Evolutionary conservation across 30 jellyfish, hydroid and myxozoan species (phyloP).

Genomic region (Clytia hemisphaerica): DNA sequence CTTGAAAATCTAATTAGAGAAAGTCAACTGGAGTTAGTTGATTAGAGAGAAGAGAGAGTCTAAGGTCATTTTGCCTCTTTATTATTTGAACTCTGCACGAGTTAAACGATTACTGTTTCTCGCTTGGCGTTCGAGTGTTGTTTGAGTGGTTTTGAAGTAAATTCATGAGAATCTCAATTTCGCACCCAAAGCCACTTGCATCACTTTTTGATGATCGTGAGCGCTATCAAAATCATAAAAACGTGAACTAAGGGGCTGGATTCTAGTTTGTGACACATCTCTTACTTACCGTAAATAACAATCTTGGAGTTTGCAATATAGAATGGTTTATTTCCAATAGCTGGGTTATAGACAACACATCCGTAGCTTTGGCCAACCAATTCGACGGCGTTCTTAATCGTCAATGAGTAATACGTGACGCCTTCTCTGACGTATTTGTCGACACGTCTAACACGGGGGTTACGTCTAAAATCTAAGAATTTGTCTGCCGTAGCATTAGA

Average conservation of each 20-base stretch:
- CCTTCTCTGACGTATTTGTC: not conserved
- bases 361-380: slow-evolving; percentile 22
- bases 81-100: too few species aligned
- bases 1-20: too few species aligned
- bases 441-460: not conserved
- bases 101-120: too few species aligned
- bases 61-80: too few species aligned
- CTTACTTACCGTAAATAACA: slow-evolving; percentile 10
- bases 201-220: too few species aligned
- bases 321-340: slow-evolving; percentile 12
- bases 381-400: not conserved
- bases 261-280: too few species aligned
- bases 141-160: too few species aligned
- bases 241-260: not conserved
- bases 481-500: slow-evolving; percentile 13
- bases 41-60: too few species aligned
- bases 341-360: slow-evolving; percentile 32
- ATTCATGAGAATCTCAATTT: too few species aligned
- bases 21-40: too few species aligned
- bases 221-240: not conserved
- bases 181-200: too few species aligned
- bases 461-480: not conserved
- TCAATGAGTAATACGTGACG: not conserved
- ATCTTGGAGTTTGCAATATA: slow-evolving; percentile 14
- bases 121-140: too few species aligned